Conservation (phyloP, 2,888 invertebrate genomes). For the Bugulina stolonifera region DNA sequence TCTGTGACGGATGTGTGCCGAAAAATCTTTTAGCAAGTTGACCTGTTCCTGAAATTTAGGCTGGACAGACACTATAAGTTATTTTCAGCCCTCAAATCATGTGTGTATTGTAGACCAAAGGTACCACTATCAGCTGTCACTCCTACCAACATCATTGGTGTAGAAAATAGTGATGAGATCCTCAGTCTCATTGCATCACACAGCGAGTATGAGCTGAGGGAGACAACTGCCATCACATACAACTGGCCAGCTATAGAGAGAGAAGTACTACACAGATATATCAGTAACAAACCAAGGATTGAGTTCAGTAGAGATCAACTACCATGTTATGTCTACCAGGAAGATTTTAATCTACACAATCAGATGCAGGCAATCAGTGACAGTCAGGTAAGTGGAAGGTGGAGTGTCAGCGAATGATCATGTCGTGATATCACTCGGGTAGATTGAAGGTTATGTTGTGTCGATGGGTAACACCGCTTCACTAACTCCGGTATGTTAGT, state of each 20-base stretch:
- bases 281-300: slow-evolving; percentile 20
- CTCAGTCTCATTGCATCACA: background rate
- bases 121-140: background rate
- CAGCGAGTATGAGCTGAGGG: slow-evolving; percentile 23
- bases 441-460: too few relatives aligned
- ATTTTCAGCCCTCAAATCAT: background rate
- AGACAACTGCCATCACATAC: slow-evolving; percentile 14
- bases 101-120: background rate
- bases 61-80: background rate
- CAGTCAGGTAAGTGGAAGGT: background rate
- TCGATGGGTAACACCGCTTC: too few relatives aligned
- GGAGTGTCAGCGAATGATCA: too few relatives aligned
- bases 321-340: slow-evolving; percentile 23
- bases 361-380: slow-evolving; percentile 19
- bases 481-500: too few relatives aligned
- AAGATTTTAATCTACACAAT: slow-evolving; percentile 23
- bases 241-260: slow-evolving; percentile 16
- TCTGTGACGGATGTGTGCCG: too few relatives aligned
- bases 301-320: background rate
- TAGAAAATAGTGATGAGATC: background rate
- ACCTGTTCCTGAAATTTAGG: too few relatives aligned
- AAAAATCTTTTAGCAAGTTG: too few relatives aligned
- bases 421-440: too few relatives aligned
- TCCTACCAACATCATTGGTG: background rate
- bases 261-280: slow-evolving; percentile 16